Evolutionary conservation across 1,140 invertebrate species (phyloP).

Genomic region (Drosophila sulfurigaster): DNA sequence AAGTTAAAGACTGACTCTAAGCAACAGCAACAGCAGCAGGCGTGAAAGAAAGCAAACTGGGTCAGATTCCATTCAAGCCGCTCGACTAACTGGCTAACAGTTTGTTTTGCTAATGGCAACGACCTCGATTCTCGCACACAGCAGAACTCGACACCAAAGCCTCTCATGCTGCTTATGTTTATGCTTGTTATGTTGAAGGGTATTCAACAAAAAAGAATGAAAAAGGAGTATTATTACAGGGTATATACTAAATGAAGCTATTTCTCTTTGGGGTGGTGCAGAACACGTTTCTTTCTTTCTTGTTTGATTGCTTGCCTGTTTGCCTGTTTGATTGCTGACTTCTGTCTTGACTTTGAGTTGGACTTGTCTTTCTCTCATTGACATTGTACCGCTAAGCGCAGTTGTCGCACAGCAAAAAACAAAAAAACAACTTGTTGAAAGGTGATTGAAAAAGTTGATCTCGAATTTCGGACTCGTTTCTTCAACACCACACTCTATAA

Average conservation of each 20-base stretch:
- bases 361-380: conserved; percentile 20
- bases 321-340: too few species aligned
- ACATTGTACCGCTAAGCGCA: conserved; percentile 68
- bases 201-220: neutral
- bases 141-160: conserved; percentile 1
- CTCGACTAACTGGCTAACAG: conserved; percentile 54
- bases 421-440: conserved; percentile 20
- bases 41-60: conserved; percentile 78
- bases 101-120: conserved; percentile 50
- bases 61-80: conserved; percentile 77
- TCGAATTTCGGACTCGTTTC: conserved; percentile 16
- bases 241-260: conserved; percentile 21
- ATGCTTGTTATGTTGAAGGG: neutral
- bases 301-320: too few species aligned
- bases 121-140: conserved; percentile 33
- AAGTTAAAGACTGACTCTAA: conserved; percentile 42
- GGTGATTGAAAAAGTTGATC: conserved; percentile 23
- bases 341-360: too few species aligned
- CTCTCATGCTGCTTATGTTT: neutral
- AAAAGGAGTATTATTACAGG: conserved; percentile 1
- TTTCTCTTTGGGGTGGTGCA: conserved; percentile 46
- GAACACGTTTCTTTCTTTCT: conserved; percentile 59
- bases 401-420: conserved; percentile 36
- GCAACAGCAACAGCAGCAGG: conserved; percentile 13
- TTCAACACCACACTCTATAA: neutral